phyloP scores from a whole-genome alignment of 2,797 vertebrate genomes.

The Erethizon dorsatum region DNA sequence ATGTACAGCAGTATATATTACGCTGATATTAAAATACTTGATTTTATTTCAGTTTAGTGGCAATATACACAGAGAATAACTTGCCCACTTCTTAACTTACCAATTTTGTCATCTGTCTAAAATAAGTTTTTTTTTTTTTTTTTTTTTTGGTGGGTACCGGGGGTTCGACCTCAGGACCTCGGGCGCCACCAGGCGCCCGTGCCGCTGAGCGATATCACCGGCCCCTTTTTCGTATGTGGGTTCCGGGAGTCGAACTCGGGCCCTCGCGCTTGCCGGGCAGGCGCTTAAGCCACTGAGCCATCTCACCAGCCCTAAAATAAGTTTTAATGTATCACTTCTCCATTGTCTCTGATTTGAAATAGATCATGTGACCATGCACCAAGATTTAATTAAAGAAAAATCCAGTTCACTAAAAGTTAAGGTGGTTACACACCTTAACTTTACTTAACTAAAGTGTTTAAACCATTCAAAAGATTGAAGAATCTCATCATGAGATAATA shows the following conservation, averaged over 20 bases:
- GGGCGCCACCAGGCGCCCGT: too few relatives aligned
- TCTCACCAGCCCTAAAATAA: too few relatives aligned
- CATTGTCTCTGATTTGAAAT: constrained; percentile 8
- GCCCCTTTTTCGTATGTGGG: too few relatives aligned
- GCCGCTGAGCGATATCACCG: too few relatives aligned
- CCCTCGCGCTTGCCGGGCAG: too few relatives aligned
- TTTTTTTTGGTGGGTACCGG: too few relatives aligned
- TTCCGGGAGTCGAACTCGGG: too few relatives aligned
- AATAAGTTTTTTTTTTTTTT: too few relatives aligned
- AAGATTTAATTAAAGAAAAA: constrained; percentile 23
- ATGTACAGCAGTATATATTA: background rate
- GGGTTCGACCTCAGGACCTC: too few relatives aligned
- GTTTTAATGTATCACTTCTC: background rate
- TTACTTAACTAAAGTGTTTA: background rate
- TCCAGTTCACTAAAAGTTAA: background rate
- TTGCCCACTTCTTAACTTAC: background rate
- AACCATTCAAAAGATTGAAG: background rate
- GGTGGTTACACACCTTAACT: too few relatives aligned
- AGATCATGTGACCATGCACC: background rate
- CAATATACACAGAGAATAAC: constrained; percentile 26
- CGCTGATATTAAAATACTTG: background rate
- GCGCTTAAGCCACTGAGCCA: too few relatives aligned
- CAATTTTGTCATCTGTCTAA: background rate
- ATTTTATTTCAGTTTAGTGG: constrained; percentile 14
- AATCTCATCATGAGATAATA: background rate